Conservation (phyloP, 1,140 invertebrate genomes). For the Hylyphantes graminicola region DNA sequence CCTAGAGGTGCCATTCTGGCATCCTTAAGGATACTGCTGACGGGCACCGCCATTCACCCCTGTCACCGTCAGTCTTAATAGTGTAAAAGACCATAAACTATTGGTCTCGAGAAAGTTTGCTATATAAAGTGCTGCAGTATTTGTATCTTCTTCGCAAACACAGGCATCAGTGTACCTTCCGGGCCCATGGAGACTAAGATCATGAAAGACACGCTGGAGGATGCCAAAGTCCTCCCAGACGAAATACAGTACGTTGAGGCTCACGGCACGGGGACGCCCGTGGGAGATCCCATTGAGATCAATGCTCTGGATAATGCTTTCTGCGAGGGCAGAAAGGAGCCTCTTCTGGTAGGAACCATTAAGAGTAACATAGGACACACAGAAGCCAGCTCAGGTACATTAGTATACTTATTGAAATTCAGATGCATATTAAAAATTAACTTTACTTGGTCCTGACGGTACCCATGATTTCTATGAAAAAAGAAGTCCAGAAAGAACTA, state of each 20-base stretch:
- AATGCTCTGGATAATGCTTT: conserved; percentile 64
- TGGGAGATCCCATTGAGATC: conserved; percentile 81
- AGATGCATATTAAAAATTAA: not conserved
- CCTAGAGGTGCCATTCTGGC: no score
- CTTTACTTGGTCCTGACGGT: not conserved
- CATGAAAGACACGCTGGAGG: not conserved
- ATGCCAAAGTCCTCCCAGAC: not conserved
- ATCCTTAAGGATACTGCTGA: no score
- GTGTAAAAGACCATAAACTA: no score
- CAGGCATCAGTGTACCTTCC: conserved; percentile 41
- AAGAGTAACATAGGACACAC: conserved; percentile 96
- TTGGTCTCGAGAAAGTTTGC: no score
- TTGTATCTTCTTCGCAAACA: no score
- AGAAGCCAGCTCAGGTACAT: conserved; percentile 72
- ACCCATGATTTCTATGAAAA: not conserved
- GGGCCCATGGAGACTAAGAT: not conserved
- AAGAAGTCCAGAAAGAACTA: not conserved
- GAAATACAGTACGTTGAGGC: conserved; percentile 84
- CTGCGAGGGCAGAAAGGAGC: conserved; percentile 65
- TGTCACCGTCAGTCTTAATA: no score
- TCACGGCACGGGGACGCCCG: conserved; percentile 91
- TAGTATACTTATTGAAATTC: not conserved
- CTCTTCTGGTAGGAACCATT: conserved; percentile 86
- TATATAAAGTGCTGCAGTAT: no score
- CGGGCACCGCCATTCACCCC: no score